Base-by-base conservation (phyloP, 2,113 vertebrate genomes). In the Zootoca vivipara region DNA sequence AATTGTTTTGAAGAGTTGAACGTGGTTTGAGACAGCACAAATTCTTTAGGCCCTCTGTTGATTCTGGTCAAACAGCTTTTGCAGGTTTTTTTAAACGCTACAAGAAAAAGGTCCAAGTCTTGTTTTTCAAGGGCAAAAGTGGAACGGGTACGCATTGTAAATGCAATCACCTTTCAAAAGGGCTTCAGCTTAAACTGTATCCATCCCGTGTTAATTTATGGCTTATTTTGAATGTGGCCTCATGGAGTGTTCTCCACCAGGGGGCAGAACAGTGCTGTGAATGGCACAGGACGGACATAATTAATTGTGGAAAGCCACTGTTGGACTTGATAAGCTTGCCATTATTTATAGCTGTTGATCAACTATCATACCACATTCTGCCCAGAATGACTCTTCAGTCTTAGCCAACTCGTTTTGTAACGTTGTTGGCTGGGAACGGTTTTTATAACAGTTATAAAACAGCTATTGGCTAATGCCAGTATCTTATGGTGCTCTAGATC, bases 401-500 rank as follows among this genome's bases (percentile, higher is more conserved):
- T 62, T 4, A 8, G 74, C 5, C 58, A 87, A 33, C 10, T 77
- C 6, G 81, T 92, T 93, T 91, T 90, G 33, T 86, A 91, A 91
- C 85, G 1, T 4, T 33, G 0, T 56, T 72, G 89, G 20, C 64
- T 42, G 79, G 86, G 22, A 79, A 75, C 13, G 20, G n/a, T 90
- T 88, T 88, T 86, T 90, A 84, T 89, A 94, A 90, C 62, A 18
- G 3, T 93, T 94, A 89, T 58, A 82, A 89, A 93, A 91, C 90
- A 82, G 62, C 28, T 26, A 69, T n/a, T 1, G 26, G 20, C 26
- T 24, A 24, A 1, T 0, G 33, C 30, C 58, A 91, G 12, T 30
- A 56, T 75, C 40, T 62, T 89, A 28, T 46, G 81, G 24, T 69
- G 67, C 26, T 24, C 40, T 73, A 67, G 42, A 13, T 4, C 20